phyloP scores from a whole-genome alignment of 2,113 vertebrate genomes.

The Ornithorhynchus anatinus region DNA sequence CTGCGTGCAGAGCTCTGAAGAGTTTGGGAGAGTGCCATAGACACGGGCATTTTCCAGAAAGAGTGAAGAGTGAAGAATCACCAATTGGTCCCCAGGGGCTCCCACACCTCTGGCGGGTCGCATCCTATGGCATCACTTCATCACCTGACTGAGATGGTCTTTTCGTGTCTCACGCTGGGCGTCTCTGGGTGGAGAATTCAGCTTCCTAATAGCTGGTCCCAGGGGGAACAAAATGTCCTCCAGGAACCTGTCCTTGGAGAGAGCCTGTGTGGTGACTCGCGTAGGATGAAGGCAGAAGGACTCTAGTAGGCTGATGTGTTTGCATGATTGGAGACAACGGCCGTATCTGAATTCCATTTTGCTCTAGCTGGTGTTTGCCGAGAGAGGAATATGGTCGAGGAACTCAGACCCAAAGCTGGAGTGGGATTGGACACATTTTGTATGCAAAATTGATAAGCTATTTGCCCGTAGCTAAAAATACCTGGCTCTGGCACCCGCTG shows the following conservation, averaged over 20 bases:
- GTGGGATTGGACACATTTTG: slow-evolving; percentile 15
- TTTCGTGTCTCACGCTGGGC: background rate
- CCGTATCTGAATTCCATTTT: too few relatives aligned
- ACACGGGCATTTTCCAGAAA: slow-evolving; percentile 9
- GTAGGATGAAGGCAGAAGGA: too few relatives aligned
- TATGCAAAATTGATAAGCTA: slow-evolving; percentile 45
- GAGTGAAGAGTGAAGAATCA: slow-evolving; percentile 18
- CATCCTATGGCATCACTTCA: background rate
- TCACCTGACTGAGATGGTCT: background rate
- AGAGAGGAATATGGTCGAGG: too few relatives aligned
- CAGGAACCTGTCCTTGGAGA: background rate
- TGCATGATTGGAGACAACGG: too few relatives aligned
- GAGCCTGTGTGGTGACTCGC: fast-evolving
- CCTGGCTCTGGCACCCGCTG: slow-evolving; percentile 11
- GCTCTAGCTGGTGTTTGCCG: too few relatives aligned
- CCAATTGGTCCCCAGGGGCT: slow-evolving; percentile 2
- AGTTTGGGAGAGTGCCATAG: too few relatives aligned
- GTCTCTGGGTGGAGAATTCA: background rate
- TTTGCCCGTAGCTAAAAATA: slow-evolving; percentile 56
- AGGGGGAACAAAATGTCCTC: background rate
- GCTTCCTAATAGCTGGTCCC: background rate
- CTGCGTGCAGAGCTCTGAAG: too few relatives aligned
- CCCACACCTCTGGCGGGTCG: background rate
- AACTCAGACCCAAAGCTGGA: too few relatives aligned
- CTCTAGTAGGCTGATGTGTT: too few relatives aligned